A percentile compares a stretch with the other conserved stretches of the same genome.
Conservation (phyloP, 2,797 vertebrate species). For the Macrochelys suwanniensis region DNA sequence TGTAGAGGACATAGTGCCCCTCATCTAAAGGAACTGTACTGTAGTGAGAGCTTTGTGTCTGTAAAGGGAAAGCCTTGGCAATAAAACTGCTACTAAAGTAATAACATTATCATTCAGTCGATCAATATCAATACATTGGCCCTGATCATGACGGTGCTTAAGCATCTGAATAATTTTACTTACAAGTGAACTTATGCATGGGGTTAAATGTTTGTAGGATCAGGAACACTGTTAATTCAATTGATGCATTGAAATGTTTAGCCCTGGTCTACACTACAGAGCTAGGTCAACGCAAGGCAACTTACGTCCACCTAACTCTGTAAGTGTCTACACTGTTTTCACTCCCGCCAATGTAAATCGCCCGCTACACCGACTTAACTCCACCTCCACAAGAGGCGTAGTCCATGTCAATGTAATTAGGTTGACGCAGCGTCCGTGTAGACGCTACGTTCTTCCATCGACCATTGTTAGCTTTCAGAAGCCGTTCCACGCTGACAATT, state of each 20-base stretch:
- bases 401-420: neutral
- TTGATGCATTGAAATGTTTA: neutral
- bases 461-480: neutral
- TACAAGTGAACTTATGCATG: neutral
- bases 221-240: neutral
- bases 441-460: neutral
- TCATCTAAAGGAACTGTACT: neutral
- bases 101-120: neutral
- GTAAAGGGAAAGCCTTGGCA: neutral
- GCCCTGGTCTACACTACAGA: neutral
- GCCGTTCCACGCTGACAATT: neutral
- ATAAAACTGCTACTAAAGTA: neutral
- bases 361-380: neutral
- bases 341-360: neutral
- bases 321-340: neutral
- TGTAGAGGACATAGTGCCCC: neutral
- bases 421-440: neutral
- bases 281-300: too few relatives aligned
- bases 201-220: neutral
- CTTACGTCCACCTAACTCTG: neutral
- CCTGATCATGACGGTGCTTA: fast-evolving
- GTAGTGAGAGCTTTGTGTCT: neutral
- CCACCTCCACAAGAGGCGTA: neutral
- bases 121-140: fast-evolving
- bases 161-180: neutral